Evolutionary conservation across 1,140 invertebrate genomes (phyloP), one percentile per base, ranked within the genome.

Genomic region (Zaprionus ornatus): DNA sequence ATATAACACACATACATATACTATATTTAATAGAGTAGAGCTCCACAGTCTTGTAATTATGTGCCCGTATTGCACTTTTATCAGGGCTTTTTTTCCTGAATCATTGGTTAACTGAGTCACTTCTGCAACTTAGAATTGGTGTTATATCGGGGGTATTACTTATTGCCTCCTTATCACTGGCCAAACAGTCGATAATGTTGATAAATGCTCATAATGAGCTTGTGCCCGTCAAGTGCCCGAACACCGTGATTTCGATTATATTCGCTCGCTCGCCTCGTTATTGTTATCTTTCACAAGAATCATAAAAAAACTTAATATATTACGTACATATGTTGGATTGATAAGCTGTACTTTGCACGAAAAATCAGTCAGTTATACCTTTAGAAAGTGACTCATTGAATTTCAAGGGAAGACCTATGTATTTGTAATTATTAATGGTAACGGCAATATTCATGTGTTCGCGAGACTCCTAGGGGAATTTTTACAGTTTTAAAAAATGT

Each of bases 131-230:
- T 23, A 10, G 2, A 64, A 13, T 25, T 61, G 23, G 29, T 23
- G 7, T 27, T 45, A 50, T n/a, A 50, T 50, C 45, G 42, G 19
- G 17, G 19, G 45, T 57, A 29, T 21, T 45, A 25, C 7, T 55
- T 61, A 21, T 67, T 21, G 21, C 6, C 4, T 21, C 13, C 54
- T 61, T 69, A 74, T 74, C 72, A 17, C n/a, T 57, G 35, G 7
- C 50, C 62, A 65, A 54, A 54, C 23, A 40, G 19, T 40, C 57
- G 29, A 27, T 61, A 57, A 23, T 21, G 19, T 17, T 56, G 65
- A 74, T 50, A 66, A 73, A 59, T 59, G 54, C 45, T 50, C 13
- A 9, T 57, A 56, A 71, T 48, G 32, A 61, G 48, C 45, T 21
- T 50, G 17, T 17, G 37, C 15, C n/a, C 19, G 21, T 32, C 57